A percentile compares a stretch with the other conserved stretches of the same genome.
phyloP scores from a whole-genome alignment of 1,140 invertebrate genomes.

The Saccostrea cuccullata region DNA sequence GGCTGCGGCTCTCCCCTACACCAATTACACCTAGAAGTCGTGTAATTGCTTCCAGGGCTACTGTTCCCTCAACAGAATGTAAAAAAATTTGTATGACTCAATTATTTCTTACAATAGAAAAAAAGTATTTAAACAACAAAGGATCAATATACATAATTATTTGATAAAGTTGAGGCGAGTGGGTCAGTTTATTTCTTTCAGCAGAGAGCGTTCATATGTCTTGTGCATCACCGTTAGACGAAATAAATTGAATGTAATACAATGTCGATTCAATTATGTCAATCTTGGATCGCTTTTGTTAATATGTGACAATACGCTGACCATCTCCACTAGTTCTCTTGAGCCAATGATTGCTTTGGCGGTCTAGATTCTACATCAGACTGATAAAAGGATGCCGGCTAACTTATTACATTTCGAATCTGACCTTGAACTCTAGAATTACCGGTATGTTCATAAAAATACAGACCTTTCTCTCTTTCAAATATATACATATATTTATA shows the following conservation, averaged over 20 bases:
- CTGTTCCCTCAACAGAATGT: not conserved
- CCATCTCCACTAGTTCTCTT: not conserved
- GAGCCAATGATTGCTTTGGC: too few species aligned
- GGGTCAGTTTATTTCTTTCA: not conserved
- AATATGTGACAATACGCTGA: not conserved
- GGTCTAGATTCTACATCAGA: too few species aligned
- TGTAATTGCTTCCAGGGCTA: not conserved
- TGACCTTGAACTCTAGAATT: too few species aligned
- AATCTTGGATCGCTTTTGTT: not conserved
- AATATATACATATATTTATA: too few species aligned
- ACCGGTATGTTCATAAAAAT: too few species aligned
- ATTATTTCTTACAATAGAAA: not conserved
- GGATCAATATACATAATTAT: conserved; percentile 26
- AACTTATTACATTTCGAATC: too few species aligned
- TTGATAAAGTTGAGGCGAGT: not conserved
- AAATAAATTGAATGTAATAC: not conserved
- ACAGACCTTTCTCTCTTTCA: too few species aligned
- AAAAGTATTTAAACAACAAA: not conserved
- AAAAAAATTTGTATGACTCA: not conserved
- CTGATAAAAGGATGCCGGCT: too few species aligned
- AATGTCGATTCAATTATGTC: not conserved
- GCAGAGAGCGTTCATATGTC: not conserved
- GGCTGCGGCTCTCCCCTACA: not conserved
- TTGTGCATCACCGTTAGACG: not conserved
- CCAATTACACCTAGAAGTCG: conserved; percentile 26